Conservation (phyloP, 2,113 vertebrate species). For the Leptodactylus fuscus region DNA sequence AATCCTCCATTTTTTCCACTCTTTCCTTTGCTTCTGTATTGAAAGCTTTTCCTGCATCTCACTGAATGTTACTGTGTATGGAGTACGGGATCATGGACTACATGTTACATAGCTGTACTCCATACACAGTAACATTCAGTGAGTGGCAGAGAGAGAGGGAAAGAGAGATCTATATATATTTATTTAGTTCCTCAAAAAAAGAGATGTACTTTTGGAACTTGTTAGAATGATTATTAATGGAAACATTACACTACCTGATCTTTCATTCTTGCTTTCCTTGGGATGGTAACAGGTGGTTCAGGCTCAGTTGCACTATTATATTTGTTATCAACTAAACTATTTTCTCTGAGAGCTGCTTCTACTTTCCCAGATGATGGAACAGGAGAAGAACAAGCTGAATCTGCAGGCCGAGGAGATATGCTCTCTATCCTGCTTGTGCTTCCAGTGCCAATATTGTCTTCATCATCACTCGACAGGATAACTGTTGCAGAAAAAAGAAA, state of each 20-base stretch:
- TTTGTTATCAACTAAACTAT: constrained; percentile 75
- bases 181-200: too few relatives aligned
- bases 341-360: constrained; percentile 89
- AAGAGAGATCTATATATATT: too few relatives aligned
- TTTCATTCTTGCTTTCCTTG: constrained; percentile 89
- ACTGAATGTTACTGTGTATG: too few relatives aligned
- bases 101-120: too few relatives aligned
- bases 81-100: too few relatives aligned
- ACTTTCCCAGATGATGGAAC: constrained; percentile 87
- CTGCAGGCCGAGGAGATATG: constrained; percentile 87
- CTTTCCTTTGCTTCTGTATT: too few relatives aligned
- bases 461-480: constrained; percentile 91
- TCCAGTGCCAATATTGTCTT: constrained; percentile 81
- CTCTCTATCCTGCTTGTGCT: constrained; percentile 85
- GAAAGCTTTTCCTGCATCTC: too few relatives aligned
- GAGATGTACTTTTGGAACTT: too few relatives aligned
- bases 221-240: too few relatives aligned
- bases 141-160: too few relatives aligned
- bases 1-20: too few relatives aligned
- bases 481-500: constrained; percentile 70
- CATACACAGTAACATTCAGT: too few relatives aligned
- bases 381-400: constrained; percentile 90
- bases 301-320: constrained; percentile 75
- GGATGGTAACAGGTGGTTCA: constrained; percentile 77
- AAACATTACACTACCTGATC: constrained; percentile 94